phyloP scores from a whole-genome alignment of 1,140 invertebrate genomes.

The Drosophila ercepeae region DNA sequence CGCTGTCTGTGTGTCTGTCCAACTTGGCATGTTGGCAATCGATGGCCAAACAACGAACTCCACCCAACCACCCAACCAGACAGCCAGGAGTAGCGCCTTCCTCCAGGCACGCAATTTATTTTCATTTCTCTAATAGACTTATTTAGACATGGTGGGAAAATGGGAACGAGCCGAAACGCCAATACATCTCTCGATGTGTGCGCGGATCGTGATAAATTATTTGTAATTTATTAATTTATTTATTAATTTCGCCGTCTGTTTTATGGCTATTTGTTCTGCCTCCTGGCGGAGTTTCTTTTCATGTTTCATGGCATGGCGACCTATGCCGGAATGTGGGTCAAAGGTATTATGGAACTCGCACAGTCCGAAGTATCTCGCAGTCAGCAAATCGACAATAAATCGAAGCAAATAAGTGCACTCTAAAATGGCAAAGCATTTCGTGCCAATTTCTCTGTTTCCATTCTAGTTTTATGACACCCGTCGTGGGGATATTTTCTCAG shows the following conservation, averaged over 20 bases:
- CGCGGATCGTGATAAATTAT: constrained; percentile 67
- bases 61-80: constrained; percentile 7
- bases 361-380: neutral
- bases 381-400: neutral
- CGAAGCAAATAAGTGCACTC: neutral
- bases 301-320: neutral
- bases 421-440: neutral
- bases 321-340: neutral
- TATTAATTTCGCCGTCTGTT: constrained; percentile 55
- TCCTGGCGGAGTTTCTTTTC: neutral
- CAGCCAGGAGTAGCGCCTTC: constrained; percentile 55
- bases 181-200: constrained; percentile 22
- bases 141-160: constrained; percentile 52
- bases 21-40: constrained; percentile 74
- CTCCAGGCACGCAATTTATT: constrained; percentile 81
- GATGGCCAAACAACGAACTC: constrained; percentile 42
- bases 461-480: neutral
- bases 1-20: constrained; percentile 50
- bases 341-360: neutral
- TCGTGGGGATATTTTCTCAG: neutral
- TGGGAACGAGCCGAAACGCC: constrained; percentile 6
- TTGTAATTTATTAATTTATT: constrained; percentile 79
- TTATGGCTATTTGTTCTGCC: constrained; percentile 23
- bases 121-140: constrained; percentile 82
- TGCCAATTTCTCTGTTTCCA: neutral